Evolutionary conservation across 2,113 vertebrate genomes (phyloP), one percentile per base, ranked within the genome.

Genomic region (Clarias macrocephalus): DNA sequence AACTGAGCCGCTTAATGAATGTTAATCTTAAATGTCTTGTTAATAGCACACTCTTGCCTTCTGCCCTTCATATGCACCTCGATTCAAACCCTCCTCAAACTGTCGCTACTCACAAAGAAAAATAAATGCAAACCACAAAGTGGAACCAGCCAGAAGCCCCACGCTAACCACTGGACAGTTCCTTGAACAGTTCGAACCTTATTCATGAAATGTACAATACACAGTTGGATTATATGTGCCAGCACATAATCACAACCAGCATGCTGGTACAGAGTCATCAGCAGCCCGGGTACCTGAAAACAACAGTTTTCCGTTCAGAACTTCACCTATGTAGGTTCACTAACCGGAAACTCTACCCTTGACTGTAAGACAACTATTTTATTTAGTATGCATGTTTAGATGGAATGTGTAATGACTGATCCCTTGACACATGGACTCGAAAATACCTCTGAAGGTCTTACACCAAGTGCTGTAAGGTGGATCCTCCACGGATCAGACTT

Each of bases 121-220:
- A 79, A 79, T 9, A n/a, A n/a, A 80, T 21, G 59, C 28, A 81
- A 81, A 81, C 56, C 56, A 81, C 79, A 37, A 62, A 62, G 30
- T 25, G 37, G 79, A 81, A 62, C 79, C 57, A 81, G 79, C 28
- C 28, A 81, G 37, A 81, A 79, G n/a, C 7, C 52, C 28, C 37
- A 54, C 3, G 73, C 73, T 56, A 56, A 79, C 75, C 75, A 79
- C 75, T 4, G 15, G 37, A 81, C 28, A 81, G 19, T 81, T 81
- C 30, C 10, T 59, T 1, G 21, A 62, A 30, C n/a, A 57, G 12
- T 30, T 18, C 6, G 16, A 80, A 81, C 57, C 57, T 59, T 56
- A 33, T 80, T 30, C 76, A 19, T 59, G 57, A 30, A 59, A 62
- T 23, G 10, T 19, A 81, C 56, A 60, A 37, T 60, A 62, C 79